Percentiles rank a stretch among this genome's conserved stretches.
Evolutionary conservation across 35 echinoderm and acorn worm species (phyloP).

Genomic region (Ophioderma brevispina): DNA sequence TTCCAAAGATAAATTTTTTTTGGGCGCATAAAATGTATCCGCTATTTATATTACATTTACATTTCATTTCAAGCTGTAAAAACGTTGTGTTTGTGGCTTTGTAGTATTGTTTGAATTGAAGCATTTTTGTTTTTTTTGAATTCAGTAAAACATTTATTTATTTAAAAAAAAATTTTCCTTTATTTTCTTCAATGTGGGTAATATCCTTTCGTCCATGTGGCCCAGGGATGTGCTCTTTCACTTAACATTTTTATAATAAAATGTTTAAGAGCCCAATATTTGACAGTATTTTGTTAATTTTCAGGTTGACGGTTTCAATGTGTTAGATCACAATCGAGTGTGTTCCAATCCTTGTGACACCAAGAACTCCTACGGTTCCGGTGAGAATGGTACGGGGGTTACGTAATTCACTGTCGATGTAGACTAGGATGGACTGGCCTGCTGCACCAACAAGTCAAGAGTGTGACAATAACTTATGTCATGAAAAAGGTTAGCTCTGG

Average conservation of each 20-base stretch:
- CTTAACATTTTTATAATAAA: no score
- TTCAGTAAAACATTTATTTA: no score
- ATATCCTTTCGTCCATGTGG: no score
- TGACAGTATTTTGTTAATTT: not conserved
- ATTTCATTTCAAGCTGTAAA: no score
- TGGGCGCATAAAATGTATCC: no score
- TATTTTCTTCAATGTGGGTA: not conserved
- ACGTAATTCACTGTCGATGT: slow-evolving; percentile 50
- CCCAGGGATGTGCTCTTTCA: no score
- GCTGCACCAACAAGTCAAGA: slow-evolving; percentile 18
- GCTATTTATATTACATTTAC: no score
- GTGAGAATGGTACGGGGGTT: slow-evolving; percentile 54
- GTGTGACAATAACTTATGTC: slow-evolving; percentile 9
- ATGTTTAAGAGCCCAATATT: not conserved
- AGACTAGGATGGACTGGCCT: slow-evolving; percentile 33
- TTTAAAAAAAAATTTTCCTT: no score
- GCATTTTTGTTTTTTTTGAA: no score
- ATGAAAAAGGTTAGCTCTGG: not conserved
- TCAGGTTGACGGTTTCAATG: slow-evolving; percentile 47
- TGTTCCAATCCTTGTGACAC: slow-evolving; percentile 20
- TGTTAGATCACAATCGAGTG: slow-evolving; percentile 29
- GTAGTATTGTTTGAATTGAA: no score
- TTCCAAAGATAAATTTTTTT: no score
- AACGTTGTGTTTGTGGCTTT: no score
- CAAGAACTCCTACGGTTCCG: slow-evolving; percentile 25